Evolutionary conservation across 2,797 vertebrate genomes (phyloP), one percentile per base, ranked within the genome.

Genomic region (Micropoecilia bifurca): DNA sequence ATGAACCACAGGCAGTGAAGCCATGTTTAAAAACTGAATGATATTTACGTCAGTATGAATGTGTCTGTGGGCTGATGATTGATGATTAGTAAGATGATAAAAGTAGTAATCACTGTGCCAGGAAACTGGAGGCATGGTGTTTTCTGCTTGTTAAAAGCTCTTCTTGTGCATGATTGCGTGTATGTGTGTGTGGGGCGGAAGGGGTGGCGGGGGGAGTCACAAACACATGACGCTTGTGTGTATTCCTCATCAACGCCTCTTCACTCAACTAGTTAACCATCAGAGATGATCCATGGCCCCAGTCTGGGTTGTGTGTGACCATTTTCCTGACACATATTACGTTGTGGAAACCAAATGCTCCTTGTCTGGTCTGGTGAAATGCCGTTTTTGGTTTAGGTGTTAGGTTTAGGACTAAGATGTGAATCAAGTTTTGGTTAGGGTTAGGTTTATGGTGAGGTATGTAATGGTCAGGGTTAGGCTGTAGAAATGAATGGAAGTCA

Each of bases 71-170:
- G 87, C 73, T 53, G 85, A 83, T 87, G 87, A 88, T 78, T 86
- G 82, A 90, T 88, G 89, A 92, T 83, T 18, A 87, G 75, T 74
- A 81, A 39, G 79, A 81, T 74, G 89, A 86, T 81, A 82, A 87
- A 89, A 86, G 83, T 79, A 84, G 79, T 85, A 88, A 87, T 89
- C 88, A 92, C 77, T 73, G 81, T 89, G 87, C 83, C 86, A 82
- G 79, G 50, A 45, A 80, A 76, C 47, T 83, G 76, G 74, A 78
- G 77, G 71, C 79, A 86, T 79, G 8, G 61, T 50, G 63, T 71
- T 30, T 83, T 74, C 80, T 82, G 74, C 82, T 87, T 84, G 55
- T 76, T 61, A 79, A 78, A 80, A 82, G 41, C 61, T 63, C 16
- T 78, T 72, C 30, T 48, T 47, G 3, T 78, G 41, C 81, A 53